phyloP scores from a whole-genome alignment of 2,113 vertebrate genomes.

The Festucalex cinctus region DNA sequence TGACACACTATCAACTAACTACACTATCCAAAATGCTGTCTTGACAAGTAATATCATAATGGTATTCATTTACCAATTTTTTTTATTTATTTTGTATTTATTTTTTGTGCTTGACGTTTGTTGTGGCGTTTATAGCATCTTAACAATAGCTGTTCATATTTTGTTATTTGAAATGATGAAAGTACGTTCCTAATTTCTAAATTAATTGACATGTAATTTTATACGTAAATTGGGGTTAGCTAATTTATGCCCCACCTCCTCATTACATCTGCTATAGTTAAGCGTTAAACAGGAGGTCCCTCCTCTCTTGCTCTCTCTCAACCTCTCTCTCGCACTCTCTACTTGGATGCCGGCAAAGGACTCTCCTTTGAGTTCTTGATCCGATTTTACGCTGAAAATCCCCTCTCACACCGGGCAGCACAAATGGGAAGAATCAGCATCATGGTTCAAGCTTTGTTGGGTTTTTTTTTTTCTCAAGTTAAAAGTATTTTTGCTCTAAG shows the following conservation, averaged over 20 bases:
- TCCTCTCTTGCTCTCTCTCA: not conserved
- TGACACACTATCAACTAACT: not conserved
- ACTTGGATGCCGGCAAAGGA: not conserved
- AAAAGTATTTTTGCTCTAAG: slow-evolving; percentile 1
- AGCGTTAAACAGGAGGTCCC: not conserved
- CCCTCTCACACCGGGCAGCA: not conserved
- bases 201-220: not conserved
- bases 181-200: not conserved
- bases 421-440: not conserved
- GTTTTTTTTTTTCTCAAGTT: not conserved
- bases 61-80: no score
- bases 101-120: no score
- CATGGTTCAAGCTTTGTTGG: not conserved
- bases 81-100: no score
- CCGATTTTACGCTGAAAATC: not conserved
- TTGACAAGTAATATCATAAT: no score
- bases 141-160: no score
- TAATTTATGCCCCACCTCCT: not conserved
- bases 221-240: not conserved
- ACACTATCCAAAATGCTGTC: no score
- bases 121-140: no score
- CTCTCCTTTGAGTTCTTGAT: not conserved
- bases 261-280: not conserved
- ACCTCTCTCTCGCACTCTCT: no score
- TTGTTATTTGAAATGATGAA: no score